phyloP scores from a whole-genome alignment of 2,888 invertebrate species.

The Noctua janthe region DNA sequence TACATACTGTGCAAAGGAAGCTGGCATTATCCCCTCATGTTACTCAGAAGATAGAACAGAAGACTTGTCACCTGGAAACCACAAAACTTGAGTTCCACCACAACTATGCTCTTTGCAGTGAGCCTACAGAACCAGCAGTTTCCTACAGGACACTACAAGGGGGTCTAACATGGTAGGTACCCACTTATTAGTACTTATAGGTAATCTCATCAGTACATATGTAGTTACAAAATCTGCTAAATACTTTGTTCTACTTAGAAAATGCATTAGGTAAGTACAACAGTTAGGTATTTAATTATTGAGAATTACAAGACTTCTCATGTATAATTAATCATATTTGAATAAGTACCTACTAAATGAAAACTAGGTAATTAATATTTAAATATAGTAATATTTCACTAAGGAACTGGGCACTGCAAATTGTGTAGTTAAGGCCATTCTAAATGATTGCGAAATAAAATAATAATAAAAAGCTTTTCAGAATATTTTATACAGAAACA shows the following conservation, averaged over 20 bases:
- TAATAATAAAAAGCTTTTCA: conserved; percentile 12
- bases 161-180: background rate
- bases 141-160: background rate
- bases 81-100: conserved; percentile 50
- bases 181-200: background rate
- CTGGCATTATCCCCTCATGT: conserved; percentile 54
- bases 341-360: background rate
- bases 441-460: background rate
- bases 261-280: background rate
- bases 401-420: background rate
- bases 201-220: background rate
- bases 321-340: background rate
- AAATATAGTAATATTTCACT: background rate
- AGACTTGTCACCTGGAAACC: conserved; percentile 66
- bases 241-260: background rate
- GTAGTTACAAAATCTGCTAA: background rate
- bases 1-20: conserved; percentile 67
- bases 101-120: background rate
- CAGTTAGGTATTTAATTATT: background rate
- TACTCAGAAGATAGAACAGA: conserved; percentile 44
- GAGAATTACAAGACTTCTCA: conserved; percentile 12
- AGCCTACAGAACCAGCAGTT: background rate
- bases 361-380: background rate
- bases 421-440: conserved; percentile 11
- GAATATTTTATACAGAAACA: background rate